These are phyloP conservation scores for Nemurella pictetii DNA, from an alignment of 2,888 invertebrate species.

Conservation along the genomic window DNA sequence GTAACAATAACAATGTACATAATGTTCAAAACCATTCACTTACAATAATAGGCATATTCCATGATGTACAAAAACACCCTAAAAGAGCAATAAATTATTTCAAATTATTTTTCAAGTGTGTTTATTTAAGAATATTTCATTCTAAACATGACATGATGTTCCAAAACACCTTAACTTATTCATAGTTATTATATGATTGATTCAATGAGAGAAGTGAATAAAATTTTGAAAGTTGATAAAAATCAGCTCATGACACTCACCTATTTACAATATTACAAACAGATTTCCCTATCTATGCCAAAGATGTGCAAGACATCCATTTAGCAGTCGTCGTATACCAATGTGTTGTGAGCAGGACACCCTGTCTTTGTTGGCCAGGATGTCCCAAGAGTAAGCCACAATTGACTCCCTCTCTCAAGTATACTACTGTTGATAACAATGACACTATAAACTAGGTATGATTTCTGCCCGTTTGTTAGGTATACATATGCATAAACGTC, in stretches of 20 bases:
- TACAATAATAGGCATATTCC: no score
- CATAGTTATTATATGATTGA: background rate
- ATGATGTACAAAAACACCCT: no score
- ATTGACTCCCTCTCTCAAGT: background rate
- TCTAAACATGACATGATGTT: background rate
- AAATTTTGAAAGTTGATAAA: background rate
- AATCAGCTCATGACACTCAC: background rate
- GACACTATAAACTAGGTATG: background rate
- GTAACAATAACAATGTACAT: no score
- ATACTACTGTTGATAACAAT: background rate
- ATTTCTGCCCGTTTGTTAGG: background rate
- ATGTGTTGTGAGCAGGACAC: background rate
- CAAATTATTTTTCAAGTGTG: background rate
- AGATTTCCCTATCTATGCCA: background rate
- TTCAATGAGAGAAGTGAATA: background rate
- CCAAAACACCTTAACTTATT: background rate
- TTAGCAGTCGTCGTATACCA: background rate
- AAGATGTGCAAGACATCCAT: no score
- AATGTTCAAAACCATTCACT: no score
- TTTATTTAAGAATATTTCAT: background rate
- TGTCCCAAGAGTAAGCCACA: background rate
- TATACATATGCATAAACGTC: background rate
- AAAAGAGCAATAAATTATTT: no score
- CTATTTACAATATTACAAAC: background rate
- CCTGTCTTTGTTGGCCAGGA: background rate